Evolutionary conservation across 2,797 vertebrate genomes (phyloP).

Genomic region (Spea hammondii): DNA sequence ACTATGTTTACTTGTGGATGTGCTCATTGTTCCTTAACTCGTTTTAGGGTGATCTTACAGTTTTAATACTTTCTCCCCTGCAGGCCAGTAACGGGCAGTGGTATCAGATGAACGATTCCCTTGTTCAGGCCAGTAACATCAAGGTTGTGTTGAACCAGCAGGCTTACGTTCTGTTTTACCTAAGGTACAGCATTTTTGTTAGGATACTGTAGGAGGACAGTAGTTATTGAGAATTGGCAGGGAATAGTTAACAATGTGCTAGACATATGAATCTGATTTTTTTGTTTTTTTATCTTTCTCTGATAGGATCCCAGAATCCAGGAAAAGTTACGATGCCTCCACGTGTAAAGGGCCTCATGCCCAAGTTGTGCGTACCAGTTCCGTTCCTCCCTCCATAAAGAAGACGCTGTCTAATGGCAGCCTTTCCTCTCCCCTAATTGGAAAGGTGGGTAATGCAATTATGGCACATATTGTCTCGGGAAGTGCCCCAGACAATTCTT

Average conservation of each 20-base stretch:
- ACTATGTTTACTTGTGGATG: too few relatives aligned
- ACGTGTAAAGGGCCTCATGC: constrained; percentile 66
- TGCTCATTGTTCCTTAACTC: too few relatives aligned
- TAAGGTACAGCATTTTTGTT: constrained; percentile 72
- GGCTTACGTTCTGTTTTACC: constrained; percentile 93
- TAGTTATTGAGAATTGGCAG: too few relatives aligned
- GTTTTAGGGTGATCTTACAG: too few relatives aligned
- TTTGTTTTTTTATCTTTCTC: background rate
- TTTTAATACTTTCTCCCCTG: background rate
- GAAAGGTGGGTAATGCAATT: constrained; percentile 69
- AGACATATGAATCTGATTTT: too few relatives aligned
- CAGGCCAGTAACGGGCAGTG: constrained; percentile 94
- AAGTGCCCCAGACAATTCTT: too few relatives aligned
- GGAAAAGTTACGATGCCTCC: constrained; percentile 75
- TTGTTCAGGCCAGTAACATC: constrained; percentile 90
- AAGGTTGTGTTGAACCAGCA: constrained; percentile 97
- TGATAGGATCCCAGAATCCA: constrained; percentile 77
- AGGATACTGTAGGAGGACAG: too few relatives aligned
- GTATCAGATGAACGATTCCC: constrained; percentile 96
- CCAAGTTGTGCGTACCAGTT: constrained; percentile 64
- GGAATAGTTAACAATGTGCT: too few relatives aligned
- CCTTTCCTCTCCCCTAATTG: constrained; percentile 68
- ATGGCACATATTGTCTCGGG: background rate
- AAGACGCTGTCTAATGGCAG: constrained; percentile 70
- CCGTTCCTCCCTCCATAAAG: constrained; percentile 69